Percentiles rank a stretch among this genome's conserved stretches.
Evolutionary conservation across 2,113 vertebrate species (phyloP).

Genomic region (Anoura caudifer): DNA sequence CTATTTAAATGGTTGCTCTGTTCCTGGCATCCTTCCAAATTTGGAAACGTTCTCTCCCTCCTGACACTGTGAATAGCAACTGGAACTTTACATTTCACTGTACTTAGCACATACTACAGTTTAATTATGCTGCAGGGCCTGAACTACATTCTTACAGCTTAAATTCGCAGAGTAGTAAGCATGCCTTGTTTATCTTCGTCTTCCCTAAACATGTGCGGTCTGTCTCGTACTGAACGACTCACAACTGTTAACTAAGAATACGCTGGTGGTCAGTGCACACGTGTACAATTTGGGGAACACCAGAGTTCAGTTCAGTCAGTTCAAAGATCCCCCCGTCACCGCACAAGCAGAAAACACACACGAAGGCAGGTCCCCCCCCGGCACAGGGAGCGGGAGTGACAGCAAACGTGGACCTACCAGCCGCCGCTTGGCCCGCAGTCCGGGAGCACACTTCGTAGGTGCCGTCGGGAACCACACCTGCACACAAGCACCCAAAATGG

Average conservation of each 20-base stretch:
- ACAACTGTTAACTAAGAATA: background rate
- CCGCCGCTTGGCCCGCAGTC: constrained; percentile 94
- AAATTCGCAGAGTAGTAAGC: background rate
- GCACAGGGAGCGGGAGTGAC: background rate
- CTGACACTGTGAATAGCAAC: background rate
- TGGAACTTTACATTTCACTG: background rate
- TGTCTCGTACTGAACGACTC: background rate
- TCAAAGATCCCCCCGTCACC: background rate
- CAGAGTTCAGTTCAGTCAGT: background rate
- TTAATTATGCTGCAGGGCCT: background rate
- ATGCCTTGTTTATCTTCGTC: background rate
- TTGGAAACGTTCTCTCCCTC: background rate
- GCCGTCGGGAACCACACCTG: constrained; percentile 97
- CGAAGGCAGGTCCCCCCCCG: background rate
- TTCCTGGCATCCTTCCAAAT: background rate
- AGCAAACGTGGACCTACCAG: constrained; percentile 81
- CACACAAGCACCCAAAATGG: background rate
- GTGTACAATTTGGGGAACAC: background rate
- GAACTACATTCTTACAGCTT: background rate
- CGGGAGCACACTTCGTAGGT: constrained; percentile 99
- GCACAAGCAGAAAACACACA: background rate
- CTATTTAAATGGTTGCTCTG: background rate
- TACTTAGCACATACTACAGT: background rate
- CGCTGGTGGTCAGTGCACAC: background rate
- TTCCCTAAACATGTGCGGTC: background rate